Conservation (phyloP, 2,113 vertebrate genomes). For the Eidolon helvum region DNA sequence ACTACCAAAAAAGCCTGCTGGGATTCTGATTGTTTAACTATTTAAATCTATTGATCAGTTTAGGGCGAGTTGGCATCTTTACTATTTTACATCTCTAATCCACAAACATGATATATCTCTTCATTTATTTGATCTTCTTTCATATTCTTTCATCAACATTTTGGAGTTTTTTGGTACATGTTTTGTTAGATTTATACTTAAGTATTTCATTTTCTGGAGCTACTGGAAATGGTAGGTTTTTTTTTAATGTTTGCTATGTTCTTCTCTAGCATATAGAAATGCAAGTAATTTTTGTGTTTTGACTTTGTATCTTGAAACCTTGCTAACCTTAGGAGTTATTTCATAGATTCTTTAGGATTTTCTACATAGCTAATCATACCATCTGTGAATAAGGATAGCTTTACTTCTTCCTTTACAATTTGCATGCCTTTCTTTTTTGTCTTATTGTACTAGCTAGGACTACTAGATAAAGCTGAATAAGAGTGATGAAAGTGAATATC, state of each 20-base stretch:
- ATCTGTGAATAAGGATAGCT: not conserved
- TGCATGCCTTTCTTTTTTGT: not conserved
- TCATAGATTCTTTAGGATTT: not conserved
- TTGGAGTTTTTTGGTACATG: not conserved
- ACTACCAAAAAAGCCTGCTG: not conserved
- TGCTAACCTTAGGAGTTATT: not conserved
- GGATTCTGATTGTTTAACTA: constrained; percentile 2
- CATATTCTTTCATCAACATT: not conserved
- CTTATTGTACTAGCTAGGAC: not conserved
- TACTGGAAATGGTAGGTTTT: not conserved
- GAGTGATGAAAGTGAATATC: not conserved
- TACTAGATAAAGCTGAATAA: not conserved
- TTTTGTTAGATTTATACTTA: not conserved
- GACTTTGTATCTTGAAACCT: not conserved
- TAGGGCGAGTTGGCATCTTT: not conserved
- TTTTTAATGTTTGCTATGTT: not conserved
- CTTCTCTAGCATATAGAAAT: not conserved
- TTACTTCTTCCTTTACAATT: not conserved
- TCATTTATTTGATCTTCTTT: constrained; percentile 9
- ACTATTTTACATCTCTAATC: not conserved
- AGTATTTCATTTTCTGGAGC: constrained; percentile 11
- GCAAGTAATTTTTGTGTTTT: constrained; percentile 8
- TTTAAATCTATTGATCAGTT: constrained; percentile 1
- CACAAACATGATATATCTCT: not conserved
- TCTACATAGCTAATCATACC: not conserved